Evolutionary conservation across 2,113 vertebrate species (phyloP).

Genomic region (Phylloscopus trochilus): DNA sequence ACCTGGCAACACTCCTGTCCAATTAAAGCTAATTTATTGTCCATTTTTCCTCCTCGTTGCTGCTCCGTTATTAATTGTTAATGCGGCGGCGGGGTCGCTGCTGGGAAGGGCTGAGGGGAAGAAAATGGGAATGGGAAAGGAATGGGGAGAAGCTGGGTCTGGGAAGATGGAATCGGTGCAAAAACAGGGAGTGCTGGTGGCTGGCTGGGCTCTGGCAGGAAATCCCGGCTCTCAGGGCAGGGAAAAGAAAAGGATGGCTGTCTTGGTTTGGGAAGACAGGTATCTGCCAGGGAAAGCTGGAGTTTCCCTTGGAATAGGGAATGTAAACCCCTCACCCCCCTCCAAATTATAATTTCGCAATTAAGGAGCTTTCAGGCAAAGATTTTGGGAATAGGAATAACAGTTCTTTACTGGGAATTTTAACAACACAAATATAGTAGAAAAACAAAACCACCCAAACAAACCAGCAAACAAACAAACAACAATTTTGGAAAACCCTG

Average conservation of each 20-base stretch:
- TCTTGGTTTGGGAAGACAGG: too few species aligned
- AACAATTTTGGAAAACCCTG: too few species aligned
- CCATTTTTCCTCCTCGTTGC: neutral
- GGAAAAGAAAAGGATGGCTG: neutral
- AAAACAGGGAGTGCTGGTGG: rapidly evolving
- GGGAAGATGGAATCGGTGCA: neutral
- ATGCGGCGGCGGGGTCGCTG: neutral
- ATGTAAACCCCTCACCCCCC: too few species aligned
- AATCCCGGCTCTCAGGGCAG: neutral
- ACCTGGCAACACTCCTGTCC: slow-evolving; percentile 19
- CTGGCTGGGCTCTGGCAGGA: neutral
- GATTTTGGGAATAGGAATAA: too few species aligned
- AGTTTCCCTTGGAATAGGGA: too few species aligned
- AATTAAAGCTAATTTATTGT: slow-evolving; percentile 43
- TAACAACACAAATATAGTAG: too few species aligned
- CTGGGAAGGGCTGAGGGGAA: neutral
- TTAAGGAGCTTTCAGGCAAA: too few species aligned
- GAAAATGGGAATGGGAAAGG: neutral
- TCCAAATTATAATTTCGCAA: too few species aligned
- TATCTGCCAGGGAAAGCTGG: too few species aligned
- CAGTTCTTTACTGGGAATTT: too few species aligned
- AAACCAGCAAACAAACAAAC: too few species aligned
- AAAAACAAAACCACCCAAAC: too few species aligned
- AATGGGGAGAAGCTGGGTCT: neutral
- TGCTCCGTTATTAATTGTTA: slow-evolving; percentile 32